Conservation (phyloP, 2,797 vertebrate species). For the Amblyopsis hoosieri region DNA sequence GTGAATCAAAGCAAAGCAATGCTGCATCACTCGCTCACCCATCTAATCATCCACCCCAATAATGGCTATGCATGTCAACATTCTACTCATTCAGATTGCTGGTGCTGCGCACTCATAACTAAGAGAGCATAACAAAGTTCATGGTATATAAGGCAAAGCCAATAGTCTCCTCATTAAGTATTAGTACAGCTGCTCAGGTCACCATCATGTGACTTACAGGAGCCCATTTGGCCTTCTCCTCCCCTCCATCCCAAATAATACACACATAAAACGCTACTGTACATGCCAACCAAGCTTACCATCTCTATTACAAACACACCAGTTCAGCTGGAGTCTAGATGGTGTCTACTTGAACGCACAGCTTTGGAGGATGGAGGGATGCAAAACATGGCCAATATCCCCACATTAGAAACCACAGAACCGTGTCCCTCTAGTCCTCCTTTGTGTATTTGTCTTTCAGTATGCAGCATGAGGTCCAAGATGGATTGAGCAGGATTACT, state of each 20-base stretch:
- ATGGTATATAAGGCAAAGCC: conserved; percentile 77
- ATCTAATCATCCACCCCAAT: conserved; percentile 63
- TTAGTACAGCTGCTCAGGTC: conserved; percentile 49
- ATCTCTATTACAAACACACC: conserved; percentile 64
- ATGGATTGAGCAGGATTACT: conserved; percentile 58
- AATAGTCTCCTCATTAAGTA: conserved; percentile 53
- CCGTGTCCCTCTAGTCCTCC: conserved; percentile 32
- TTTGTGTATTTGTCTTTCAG: conserved; percentile 17
- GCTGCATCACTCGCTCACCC: conserved; percentile 2
- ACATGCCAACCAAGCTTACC: conserved; percentile 28
- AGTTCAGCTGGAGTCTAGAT: conserved; percentile 22
- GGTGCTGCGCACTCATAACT: conserved; percentile 75
- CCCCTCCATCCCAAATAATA: conserved; percentile 40
- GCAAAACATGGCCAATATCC: no score
- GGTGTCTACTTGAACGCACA: conserved; percentile 3
- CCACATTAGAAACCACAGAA: conserved; percentile 21
- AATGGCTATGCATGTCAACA: conserved; percentile 66
- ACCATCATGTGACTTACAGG: conserved; percentile 22
- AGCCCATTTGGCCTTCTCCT: conserved; percentile 16
- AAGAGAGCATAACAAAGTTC: conserved; percentile 65
- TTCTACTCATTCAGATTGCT: conserved; percentile 78
- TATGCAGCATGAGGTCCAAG: conserved; percentile 22
- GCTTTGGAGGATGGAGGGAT: neutral
- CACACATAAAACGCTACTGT: conserved; percentile 39
- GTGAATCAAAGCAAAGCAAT: conserved; percentile 46